phyloP scores from a whole-genome alignment of 2,888 invertebrate genomes.

The Octonoba sinensis region DNA sequence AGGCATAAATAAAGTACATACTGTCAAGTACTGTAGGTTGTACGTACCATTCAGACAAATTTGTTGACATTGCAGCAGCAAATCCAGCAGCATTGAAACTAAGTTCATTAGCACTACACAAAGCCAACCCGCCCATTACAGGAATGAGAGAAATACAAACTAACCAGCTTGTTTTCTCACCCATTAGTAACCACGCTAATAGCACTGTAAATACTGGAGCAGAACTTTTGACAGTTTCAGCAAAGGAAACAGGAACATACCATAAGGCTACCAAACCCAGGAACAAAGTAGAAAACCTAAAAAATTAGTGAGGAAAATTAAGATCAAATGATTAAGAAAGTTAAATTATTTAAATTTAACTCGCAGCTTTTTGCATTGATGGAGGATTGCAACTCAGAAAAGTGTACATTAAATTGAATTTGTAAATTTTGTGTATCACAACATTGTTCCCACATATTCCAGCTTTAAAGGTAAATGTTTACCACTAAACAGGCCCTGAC shows the following conservation, averaged over 20 bases:
- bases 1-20: no score
- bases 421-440: no score
- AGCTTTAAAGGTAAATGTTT: no score
- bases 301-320: not conserved
- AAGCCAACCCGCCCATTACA: conserved; percentile 82
- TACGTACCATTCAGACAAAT: conserved; percentile 80
- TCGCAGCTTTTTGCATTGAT: no score
- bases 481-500: no score
- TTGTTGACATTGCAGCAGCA: conserved; percentile 82
- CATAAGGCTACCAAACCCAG: conserved; percentile 81
- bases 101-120: conserved; percentile 83
- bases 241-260: conserved; percentile 84
- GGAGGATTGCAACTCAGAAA: no score
- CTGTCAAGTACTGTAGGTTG: not conserved
- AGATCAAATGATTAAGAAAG: no score
- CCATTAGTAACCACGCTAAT: conserved; percentile 76
- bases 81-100: conserved; percentile 82
- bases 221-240: conserved; percentile 85
- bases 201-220: conserved; percentile 84
- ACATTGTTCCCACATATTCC: no score
- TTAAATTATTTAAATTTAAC: no score
- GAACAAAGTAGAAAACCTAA: conserved; percentile 80
- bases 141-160: conserved; percentile 82
- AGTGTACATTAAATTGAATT: no score
- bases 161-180: conserved; percentile 78